Conservation (phyloP, 2,888 invertebrate genomes). For the Ophioninae sp. region DNA sequence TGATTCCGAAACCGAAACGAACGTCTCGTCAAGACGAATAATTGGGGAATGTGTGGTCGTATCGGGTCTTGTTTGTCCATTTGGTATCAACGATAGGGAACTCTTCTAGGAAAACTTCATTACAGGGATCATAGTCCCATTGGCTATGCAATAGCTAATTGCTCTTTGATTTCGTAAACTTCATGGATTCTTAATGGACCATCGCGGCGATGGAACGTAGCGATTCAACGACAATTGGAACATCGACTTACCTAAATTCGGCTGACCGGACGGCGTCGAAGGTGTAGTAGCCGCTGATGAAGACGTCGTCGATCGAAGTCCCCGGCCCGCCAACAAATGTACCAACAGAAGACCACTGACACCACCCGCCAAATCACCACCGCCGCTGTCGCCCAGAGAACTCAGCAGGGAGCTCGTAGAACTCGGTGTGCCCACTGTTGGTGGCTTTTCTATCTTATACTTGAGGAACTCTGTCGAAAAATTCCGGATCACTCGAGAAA, state of each 20-base stretch:
- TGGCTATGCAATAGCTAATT: no score
- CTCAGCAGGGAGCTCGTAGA: constrained; percentile 82
- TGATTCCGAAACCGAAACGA: constrained; percentile 62
- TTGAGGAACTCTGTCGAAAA: constrained; percentile 89
- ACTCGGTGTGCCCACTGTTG: constrained; percentile 83
- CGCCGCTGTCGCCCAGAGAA: constrained; percentile 75
- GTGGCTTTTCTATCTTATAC: constrained; percentile 93
- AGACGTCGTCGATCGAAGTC: constrained; percentile 88
- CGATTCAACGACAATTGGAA: not conserved
- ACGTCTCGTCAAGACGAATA: not conserved
- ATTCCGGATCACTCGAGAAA: not conserved
- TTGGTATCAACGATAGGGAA: no score
- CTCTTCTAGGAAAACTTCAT: no score
- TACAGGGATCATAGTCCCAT: no score
- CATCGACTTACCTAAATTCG: constrained; percentile 75
- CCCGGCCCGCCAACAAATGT: constrained; percentile 93
- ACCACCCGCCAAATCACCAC: constrained; percentile 82
- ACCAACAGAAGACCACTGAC: constrained; percentile 95
- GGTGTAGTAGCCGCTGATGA: constrained; percentile 88
- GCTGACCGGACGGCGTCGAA: constrained; percentile 83
- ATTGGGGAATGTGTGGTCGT: no score
- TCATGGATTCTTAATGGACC: no score
- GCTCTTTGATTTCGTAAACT: not conserved
- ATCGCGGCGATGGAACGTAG: no score
- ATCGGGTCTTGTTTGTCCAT: no score